phyloP scores from a whole-genome alignment of 2,113 vertebrate genomes.

The Columbina picui region DNA sequence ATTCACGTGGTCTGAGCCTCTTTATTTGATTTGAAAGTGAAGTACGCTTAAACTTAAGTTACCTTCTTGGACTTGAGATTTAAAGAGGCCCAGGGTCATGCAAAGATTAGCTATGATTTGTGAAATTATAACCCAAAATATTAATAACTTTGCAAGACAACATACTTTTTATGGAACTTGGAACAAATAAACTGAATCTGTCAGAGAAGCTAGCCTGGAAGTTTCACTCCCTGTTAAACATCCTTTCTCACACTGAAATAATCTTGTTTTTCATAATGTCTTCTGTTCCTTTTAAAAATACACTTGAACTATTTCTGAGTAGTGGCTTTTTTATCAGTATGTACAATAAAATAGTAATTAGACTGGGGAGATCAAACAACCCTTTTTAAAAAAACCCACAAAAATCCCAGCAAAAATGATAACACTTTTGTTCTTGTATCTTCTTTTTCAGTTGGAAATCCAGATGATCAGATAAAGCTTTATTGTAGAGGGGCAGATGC shows the following conservation, averaged over 20 bases:
- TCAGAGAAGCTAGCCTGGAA: not conserved
- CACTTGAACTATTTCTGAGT: not conserved
- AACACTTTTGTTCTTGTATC: not conserved
- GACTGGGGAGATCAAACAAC: not conserved
- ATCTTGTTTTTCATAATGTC: not conserved
- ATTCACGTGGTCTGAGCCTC: not conserved
- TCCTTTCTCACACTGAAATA: not conserved
- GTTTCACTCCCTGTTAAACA: not conserved
- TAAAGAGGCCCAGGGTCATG: not conserved
- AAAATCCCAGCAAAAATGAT: not conserved
- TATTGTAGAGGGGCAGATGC: constrained; percentile 75
- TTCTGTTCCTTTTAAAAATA: not conserved
- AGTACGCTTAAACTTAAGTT: not conserved
- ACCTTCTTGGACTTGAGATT: not conserved
- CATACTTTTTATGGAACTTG: not conserved
- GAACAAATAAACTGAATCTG: not conserved
- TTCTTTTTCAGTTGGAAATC: constrained; percentile 69
- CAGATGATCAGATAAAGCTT: constrained; percentile 72
- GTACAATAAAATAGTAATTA: not conserved
- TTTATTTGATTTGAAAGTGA: not conserved
- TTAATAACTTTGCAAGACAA: not conserved
- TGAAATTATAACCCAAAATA: not conserved
- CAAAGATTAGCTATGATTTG: not conserved
- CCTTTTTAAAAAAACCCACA: not conserved
- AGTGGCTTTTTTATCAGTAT: not conserved